Conservation (phyloP, 2,888 invertebrate genomes). For the Elysia crispata region DNA sequence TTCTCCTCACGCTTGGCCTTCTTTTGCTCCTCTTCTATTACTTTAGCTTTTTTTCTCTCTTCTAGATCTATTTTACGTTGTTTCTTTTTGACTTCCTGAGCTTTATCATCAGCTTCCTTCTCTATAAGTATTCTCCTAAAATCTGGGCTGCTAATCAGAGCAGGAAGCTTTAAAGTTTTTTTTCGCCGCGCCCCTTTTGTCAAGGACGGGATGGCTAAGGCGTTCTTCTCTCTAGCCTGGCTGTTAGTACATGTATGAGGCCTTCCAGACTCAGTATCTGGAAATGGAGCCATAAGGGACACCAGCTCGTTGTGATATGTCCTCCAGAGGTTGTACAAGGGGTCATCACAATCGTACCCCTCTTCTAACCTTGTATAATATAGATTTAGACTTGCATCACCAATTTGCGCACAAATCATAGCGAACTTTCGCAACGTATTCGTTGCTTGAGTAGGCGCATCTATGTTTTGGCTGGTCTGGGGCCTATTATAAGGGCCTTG, state of each 20-base stretch:
- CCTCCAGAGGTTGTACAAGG: not conserved
- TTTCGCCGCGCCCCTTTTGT: not conserved
- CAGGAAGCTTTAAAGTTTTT: not conserved
- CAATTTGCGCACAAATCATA: slow-evolving; percentile 11
- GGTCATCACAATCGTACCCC: slow-evolving; percentile 6
- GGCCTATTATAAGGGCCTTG: no score
- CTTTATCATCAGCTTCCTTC: not conserved
- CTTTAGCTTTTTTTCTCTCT: not conserved
- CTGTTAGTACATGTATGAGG: not conserved
- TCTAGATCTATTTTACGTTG: no score
- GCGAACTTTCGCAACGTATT: not conserved
- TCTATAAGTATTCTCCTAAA: not conserved
- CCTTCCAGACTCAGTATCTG: not conserved
- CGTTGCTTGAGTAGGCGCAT: no score
- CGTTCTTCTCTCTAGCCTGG: not conserved
- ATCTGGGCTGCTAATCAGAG: not conserved
- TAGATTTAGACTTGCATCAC: not conserved
- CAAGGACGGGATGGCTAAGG: not conserved
- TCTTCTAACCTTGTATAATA: slow-evolving; percentile 15
- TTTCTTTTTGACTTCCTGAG: not conserved
- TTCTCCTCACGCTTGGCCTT: not conserved
- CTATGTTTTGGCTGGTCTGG: no score
- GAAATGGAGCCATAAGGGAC: not conserved
- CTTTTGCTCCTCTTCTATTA: not conserved
- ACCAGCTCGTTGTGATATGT: not conserved